Conservation (phyloP, 2,797 vertebrate species). For the Lepidocolaptes lacrymiger region DNA sequence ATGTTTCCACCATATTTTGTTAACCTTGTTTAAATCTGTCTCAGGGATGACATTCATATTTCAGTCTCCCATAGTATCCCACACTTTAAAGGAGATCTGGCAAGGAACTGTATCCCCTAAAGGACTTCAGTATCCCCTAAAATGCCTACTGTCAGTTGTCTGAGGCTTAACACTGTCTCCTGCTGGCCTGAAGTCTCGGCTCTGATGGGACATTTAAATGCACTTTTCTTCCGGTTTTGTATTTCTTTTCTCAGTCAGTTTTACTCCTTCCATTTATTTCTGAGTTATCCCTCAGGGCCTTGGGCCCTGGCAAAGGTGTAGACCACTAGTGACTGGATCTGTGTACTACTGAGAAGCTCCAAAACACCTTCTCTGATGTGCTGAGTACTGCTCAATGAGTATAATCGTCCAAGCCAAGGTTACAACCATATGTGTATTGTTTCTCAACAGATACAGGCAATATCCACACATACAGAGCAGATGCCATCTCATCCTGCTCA, state of each 20-base stretch:
- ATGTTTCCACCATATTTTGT: not conserved
- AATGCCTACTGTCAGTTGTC: no score
- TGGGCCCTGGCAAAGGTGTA: not conserved
- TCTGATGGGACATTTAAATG: not conserved
- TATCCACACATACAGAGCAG: not conserved
- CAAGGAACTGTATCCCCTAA: not conserved
- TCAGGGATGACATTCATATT: not conserved
- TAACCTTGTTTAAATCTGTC: not conserved
- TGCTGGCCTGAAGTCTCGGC: not conserved
- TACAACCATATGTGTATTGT: fast-evolving
- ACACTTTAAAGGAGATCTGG: not conserved
- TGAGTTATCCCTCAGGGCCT: not conserved
- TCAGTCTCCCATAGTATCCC: not conserved
- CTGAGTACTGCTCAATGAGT: not conserved
- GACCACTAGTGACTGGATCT: not conserved
- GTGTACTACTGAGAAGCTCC: not conserved
- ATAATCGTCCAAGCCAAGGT: not conserved
- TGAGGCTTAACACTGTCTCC: not conserved
- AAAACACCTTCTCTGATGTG: not conserved
- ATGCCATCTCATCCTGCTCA: not conserved
- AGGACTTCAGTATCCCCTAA: not conserved
- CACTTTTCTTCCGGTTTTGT: not conserved
- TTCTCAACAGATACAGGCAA: not conserved
- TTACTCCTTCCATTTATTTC: not conserved
- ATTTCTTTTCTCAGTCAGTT: not conserved